Evolutionary conservation across 2,113 vertebrate genomes (phyloP).

Genomic region (Prionailurus viverrinus): DNA sequence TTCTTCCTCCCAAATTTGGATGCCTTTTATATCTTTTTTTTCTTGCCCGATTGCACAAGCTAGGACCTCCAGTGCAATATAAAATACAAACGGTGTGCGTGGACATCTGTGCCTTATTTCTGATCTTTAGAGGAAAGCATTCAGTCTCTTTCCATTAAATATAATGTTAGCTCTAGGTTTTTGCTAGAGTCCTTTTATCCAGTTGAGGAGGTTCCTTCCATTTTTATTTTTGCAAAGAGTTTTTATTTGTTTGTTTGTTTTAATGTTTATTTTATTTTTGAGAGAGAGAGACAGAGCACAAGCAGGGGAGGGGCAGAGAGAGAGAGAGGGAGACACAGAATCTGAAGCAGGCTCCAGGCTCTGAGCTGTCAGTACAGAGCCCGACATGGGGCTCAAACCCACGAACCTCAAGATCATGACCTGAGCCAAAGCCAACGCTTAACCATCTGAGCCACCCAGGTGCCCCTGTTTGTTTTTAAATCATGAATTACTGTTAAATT

Average conservation of each 20-base stretch:
- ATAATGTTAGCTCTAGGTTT: background rate
- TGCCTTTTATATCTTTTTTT: background rate
- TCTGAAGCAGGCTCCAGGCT: too few relatives aligned
- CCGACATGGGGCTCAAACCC: too few relatives aligned
- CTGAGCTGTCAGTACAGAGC: too few relatives aligned
- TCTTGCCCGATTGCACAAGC: background rate
- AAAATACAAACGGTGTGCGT: accelerated
- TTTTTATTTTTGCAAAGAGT: background rate
- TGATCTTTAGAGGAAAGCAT: background rate
- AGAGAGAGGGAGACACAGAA: too few relatives aligned
- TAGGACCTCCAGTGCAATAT: background rate
- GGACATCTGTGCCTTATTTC: background rate
- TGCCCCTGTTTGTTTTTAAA: background rate
- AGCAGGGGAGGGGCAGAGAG: too few relatives aligned
- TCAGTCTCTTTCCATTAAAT: background rate
- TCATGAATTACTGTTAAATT: background rate
- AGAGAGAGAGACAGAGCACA: too few relatives aligned
- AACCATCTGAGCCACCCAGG: too few relatives aligned
- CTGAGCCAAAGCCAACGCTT: too few relatives aligned
- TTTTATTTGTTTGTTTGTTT: background rate
- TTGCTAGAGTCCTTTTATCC: background rate
- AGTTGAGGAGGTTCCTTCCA: background rate
- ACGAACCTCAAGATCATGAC: too few relatives aligned
- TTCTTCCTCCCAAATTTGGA: background rate
- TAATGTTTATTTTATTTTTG: too few relatives aligned